phyloP scores from a whole-genome alignment of 2,888 invertebrate species.

The Sminthurides aquaticus region DNA sequence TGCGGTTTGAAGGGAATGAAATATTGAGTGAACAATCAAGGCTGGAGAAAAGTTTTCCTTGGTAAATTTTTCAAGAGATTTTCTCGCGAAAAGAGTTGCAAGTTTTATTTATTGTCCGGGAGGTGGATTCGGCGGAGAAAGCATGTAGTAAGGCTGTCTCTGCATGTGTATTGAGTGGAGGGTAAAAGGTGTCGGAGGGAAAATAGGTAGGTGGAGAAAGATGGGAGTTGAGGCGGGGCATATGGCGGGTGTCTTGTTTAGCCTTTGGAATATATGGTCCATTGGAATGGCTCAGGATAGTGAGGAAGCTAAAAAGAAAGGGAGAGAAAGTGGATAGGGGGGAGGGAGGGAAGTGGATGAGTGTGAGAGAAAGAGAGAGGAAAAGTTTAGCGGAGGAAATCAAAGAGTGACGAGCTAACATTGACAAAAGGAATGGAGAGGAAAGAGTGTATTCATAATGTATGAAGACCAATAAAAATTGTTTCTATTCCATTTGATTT shows the following conservation, averaged over 20 bases:
- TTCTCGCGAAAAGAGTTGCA: constrained; percentile 29
- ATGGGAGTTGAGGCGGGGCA: background rate
- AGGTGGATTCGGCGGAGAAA: no score
- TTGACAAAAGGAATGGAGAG: constrained; percentile 43
- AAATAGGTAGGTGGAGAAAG: background rate
- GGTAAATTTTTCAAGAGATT: constrained; percentile 43
- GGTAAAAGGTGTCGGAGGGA: no score
- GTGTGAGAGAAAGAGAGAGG: constrained; percentile 29
- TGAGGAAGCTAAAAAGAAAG: background rate
- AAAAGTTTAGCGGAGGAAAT: constrained; percentile 36
- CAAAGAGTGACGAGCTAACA: constrained; percentile 45
- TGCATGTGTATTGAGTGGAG: no score
- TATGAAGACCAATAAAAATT: constrained; percentile 32
- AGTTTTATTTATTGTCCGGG: background rate
- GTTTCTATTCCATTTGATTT: constrained; percentile 9
- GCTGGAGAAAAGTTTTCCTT: constrained; percentile 36
- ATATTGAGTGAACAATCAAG: constrained; percentile 44
- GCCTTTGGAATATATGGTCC: background rate
- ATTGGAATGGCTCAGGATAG: background rate
- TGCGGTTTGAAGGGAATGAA: constrained; percentile 43
- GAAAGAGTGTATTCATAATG: constrained; percentile 41
- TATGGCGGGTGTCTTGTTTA: background rate
- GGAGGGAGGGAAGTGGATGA: constrained; percentile 7
- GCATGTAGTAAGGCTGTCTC: no score
- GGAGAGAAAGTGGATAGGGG: background rate